Percentiles rank a stretch among this genome's conserved stretches.
These are phyloP conservation scores for Pyrocoelia pectoralis DNA, from an alignment of 2,888 invertebrate genomes.

Conservation along the genomic window DNA sequence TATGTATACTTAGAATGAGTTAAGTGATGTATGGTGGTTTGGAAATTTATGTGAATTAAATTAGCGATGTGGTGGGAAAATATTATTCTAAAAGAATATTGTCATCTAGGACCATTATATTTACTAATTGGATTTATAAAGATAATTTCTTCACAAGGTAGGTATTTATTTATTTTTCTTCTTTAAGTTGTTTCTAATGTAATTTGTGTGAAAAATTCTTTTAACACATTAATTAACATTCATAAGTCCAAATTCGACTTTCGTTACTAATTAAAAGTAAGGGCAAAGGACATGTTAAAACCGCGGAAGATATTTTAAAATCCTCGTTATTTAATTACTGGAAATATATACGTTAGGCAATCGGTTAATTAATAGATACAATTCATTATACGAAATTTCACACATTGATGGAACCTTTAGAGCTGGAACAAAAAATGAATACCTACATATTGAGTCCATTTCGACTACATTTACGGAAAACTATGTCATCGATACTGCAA, in stretches of 20 bases:
- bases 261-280: no score
- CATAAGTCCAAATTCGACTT: no score
- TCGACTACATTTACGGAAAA: neutral
- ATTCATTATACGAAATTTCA: neutral
- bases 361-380: neutral
- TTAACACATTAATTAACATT: no score
- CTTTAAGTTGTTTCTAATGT: neutral
- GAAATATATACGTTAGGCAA: neutral
- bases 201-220: neutral
- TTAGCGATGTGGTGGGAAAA: neutral
- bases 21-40: slow-evolving; percentile 5
- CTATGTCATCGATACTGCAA: neutral
- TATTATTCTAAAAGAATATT: neutral
- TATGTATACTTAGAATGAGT: neutral
- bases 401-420: neutral
- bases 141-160: neutral
- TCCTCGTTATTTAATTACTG: neutral
- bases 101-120: neutral
- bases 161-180: neutral
- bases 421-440: neutral
- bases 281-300: no score
- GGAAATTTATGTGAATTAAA: slow-evolving; percentile 3
- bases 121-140: neutral
- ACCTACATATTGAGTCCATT: neutral
- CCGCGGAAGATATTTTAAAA: no score